Conservation (phyloP, 2,888 invertebrate genomes). For the Drosophila birchii region DNA sequence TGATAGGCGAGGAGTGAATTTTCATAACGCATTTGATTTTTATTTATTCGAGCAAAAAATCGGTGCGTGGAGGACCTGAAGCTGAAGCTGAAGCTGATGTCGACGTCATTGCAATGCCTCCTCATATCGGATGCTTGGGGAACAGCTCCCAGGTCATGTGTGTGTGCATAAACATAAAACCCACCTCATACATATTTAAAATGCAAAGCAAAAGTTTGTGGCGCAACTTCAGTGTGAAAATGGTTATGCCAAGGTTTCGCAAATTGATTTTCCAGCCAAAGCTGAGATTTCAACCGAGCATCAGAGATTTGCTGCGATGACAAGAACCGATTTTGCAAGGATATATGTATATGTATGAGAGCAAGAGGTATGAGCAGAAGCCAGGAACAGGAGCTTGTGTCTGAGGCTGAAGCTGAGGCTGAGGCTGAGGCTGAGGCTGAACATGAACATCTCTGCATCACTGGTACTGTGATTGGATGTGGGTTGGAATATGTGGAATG, state of each 20-base stretch:
- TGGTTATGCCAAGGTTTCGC: constrained; percentile 47
- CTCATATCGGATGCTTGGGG: constrained; percentile 10
- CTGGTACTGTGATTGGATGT: constrained; percentile 2
- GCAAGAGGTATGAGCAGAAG: background rate
- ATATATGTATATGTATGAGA: background rate
- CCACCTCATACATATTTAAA: constrained; percentile 64
- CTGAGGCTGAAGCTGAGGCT: background rate
- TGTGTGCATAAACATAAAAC: constrained; percentile 54
- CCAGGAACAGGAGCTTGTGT: background rate
- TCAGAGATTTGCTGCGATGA: constrained; percentile 12
- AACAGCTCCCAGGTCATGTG: background rate
- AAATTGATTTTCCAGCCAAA: constrained; percentile 62
- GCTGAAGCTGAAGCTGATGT: background rate
- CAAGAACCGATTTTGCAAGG: constrained; percentile 11
- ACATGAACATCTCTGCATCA: constrained; percentile 6
- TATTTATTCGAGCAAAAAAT: constrained; percentile 42
- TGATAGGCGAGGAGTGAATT: constrained; percentile 27
- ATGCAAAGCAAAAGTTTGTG: constrained; percentile 62
- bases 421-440: background rate
- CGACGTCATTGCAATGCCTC: constrained; percentile 22
- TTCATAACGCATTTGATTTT: constrained; percentile 53
- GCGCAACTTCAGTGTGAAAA: constrained; percentile 67
- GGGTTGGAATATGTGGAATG: background rate
- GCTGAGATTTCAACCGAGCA: constrained; percentile 14
- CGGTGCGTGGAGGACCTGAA: constrained; percentile 14